Evolutionary conservation across 2,888 invertebrate genomes (phyloP), one percentile per base, ranked within the genome.

Genomic region (Muscina levida): DNA sequence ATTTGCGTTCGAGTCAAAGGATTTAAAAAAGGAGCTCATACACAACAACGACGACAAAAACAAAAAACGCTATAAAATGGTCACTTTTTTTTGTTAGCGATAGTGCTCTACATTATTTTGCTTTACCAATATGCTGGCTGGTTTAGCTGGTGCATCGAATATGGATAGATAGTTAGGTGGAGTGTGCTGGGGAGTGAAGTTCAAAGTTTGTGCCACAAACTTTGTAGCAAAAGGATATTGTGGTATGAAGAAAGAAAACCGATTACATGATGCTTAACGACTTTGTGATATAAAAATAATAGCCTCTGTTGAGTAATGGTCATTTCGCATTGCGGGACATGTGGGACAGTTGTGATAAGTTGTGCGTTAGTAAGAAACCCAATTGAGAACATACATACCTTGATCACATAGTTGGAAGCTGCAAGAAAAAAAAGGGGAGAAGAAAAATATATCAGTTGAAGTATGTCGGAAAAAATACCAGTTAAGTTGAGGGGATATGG

Each of bases 251-350:
- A 31, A 57, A 26, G 48, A 56, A 57, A 65, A 65, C 31, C 67
- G 53, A 31, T 67, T 74, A 59, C 57, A 77, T 82, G 81, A 71
- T 75, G 81, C 82, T 51, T 83, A 84, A 84, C 83, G 83, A 82
- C 80, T 82, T 78, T 82, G 78, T 80, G 82, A 84, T 83, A 82
- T 68, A 72, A 72, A 84, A 83, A 84, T 82, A 81, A 82, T 82
- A 73, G 79, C 44, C 39, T 42, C 82, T 83, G 74, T 72, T 72
- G 73, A 78, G 53, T 51, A 48, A 22, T 42, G 46, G 44, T 78
- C 15, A n/a, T 67, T 44, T 46, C 15, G n/a, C 44, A 26, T 46
- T 62, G n/a, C 46, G 26, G 46, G 44, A 37, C 37, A 31, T 57
- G 31, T n/a, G 26, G 11, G n/a, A 56, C 26, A 48, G 66, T 66